phyloP scores from a whole-genome alignment of 2,888 invertebrate genomes.

The Eustalomyia histrio region DNA sequence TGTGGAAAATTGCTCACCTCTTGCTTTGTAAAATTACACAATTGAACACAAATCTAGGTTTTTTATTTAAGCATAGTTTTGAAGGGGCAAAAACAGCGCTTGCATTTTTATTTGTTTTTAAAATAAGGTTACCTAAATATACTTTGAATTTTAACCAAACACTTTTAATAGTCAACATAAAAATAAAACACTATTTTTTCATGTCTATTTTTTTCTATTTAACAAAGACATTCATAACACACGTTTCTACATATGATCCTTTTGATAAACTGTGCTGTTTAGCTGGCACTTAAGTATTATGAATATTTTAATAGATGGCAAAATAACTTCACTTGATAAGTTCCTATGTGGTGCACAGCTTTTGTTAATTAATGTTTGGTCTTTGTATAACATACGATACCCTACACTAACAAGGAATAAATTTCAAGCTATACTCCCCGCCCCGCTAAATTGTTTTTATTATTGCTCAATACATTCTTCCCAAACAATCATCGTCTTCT shows the following conservation, averaged over 20 bases:
- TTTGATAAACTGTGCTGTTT: constrained; percentile 20
- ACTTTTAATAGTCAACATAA: not conserved
- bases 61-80: too few relatives aligned
- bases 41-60: too few relatives aligned
- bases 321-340: constrained; percentile 3
- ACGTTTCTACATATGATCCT: not conserved
- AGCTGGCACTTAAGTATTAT: constrained; percentile 36
- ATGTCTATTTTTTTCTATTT: not conserved
- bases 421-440: too few relatives aligned
- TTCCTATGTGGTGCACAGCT: not conserved
- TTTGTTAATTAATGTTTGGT: not conserved
- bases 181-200: not conserved
- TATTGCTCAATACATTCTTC: too few relatives aligned
- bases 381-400: not conserved
- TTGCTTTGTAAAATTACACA: too few relatives aligned
- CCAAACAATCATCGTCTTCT: too few relatives aligned
- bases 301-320: constrained; percentile 34
- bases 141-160: not conserved
- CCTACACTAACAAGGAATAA: not conserved
- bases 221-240: not conserved
- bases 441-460: too few relatives aligned
- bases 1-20: too few relatives aligned
- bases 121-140: not conserved
- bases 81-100: too few relatives aligned
- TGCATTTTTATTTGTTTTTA: not conserved